Percentiles rank a stretch among this genome's conserved stretches.
These are phyloP conservation scores for Falco columbarius DNA, from an alignment of 2,797 vertebrate genomes.

Conservation along the genomic window DNA sequence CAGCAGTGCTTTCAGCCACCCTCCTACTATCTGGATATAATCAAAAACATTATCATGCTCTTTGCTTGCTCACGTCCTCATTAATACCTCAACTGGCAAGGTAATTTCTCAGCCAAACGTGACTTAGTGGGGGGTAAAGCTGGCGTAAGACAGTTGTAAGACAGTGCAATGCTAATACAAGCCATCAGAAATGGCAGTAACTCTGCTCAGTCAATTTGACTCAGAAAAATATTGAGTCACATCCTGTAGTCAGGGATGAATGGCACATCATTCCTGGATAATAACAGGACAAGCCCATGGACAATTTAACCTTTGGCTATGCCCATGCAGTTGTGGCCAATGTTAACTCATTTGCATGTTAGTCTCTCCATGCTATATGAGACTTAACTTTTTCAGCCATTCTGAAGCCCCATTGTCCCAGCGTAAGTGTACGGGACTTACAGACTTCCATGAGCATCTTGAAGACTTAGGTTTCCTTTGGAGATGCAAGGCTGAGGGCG, in stretches of 20 bases:
- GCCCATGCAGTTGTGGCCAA: neutral
- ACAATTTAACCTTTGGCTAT: neutral
- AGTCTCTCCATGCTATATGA: fast-evolving
- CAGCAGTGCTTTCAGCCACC: neutral
- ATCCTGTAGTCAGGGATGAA: neutral
- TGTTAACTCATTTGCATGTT: neutral
- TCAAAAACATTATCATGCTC: conserved; percentile 5
- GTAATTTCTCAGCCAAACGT: conserved; percentile 52
- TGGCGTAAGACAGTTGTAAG: fast-evolving
- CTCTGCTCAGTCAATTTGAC: neutral
- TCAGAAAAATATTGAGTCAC: neutral
- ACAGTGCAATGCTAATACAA: neutral
- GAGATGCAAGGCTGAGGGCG: neutral
- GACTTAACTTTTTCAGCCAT: neutral
- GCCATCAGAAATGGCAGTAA: neutral
- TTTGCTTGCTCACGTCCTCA: conserved; percentile 43
- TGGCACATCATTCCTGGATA: neutral
- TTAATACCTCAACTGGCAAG: conserved; percentile 45
- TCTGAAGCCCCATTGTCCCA: neutral
- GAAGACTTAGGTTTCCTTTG: neutral
- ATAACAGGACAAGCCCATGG: neutral
- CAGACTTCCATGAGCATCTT: neutral
- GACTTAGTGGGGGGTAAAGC: neutral
- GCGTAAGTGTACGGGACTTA: neutral
- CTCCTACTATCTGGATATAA: conserved; percentile 23